Evolutionary conservation across 2,888 invertebrate genomes (phyloP), one percentile per base, ranked within the genome.

Genomic region (Coleophora flavipennella): DNA sequence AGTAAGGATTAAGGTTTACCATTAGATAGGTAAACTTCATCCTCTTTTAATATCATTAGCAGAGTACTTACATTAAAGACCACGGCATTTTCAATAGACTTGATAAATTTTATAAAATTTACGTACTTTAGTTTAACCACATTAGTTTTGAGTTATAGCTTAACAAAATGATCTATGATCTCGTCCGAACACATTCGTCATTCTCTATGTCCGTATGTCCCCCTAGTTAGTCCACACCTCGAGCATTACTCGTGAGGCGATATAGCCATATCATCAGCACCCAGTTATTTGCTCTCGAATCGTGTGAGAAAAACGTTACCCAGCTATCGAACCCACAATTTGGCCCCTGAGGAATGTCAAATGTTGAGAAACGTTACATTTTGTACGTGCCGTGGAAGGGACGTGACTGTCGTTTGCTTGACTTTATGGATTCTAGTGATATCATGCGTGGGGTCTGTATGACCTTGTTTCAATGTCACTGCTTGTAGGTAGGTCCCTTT

Each of bases 221-320:
- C 41, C 13, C 39, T 11, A 14, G 36, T 53, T 53, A 63, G 56
- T 69, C 65, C 60, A 62, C 69, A 72, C 66, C 70, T 62, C 63
- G 47, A 70, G 62, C 65, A 62, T 57, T 64, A 63, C 62, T 60
- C 65, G 66, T 67, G 68, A 57, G 74, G 59, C 73, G 66, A 71
- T 76, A 76, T 73, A 61, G 71, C 70, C 70, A 70, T 77, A 80
- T 73, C 75, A 76, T 74, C 73, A 67, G 71, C 77, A 78, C 72
- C 80, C 66, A 71, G 73, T 76, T 76, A 83, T 83, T 81, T 83
- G 71, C 72, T 74, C 71, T 75, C 78, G 64, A 64, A 71, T 77
- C 74, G 83, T 81, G 83, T 83, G 83, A 80, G 79, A 80, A 80
- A 79, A 80, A 78, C 77, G 62, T 69, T 67, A 60, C 62, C 57